Evolutionary conservation across 2,888 invertebrate genomes (phyloP).

Genomic region (Slavum lentiscoides): DNA sequence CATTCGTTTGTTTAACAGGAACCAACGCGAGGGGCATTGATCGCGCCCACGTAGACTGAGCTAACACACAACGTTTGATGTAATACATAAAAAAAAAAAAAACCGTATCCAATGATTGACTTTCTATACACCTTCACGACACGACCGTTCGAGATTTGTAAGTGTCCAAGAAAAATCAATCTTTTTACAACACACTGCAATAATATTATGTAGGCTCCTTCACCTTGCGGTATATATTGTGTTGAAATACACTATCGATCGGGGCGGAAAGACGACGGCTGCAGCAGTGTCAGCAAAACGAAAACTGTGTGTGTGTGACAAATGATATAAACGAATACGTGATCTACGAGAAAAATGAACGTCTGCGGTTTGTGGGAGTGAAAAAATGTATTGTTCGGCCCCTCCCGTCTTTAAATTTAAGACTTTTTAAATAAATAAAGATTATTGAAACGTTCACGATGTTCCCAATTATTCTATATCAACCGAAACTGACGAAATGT

Average conservation of each 20-base stretch:
- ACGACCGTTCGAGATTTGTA: not conserved
- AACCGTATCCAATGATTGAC: slow-evolving; percentile 15
- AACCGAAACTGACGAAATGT: not conserved
- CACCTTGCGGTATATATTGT: slow-evolving; percentile 1
- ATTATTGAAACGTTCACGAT: no score
- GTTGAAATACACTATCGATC: slow-evolving; percentile 31
- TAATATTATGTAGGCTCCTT: not conserved
- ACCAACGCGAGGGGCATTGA: slow-evolving; percentile 37
- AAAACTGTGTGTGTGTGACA: slow-evolving; percentile 4
- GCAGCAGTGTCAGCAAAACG: slow-evolving; percentile 20
- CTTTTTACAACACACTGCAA: slow-evolving; percentile 12
- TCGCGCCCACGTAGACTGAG: slow-evolving; percentile 33
- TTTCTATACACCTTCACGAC: not conserved
- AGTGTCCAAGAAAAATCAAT: slow-evolving; percentile 41
- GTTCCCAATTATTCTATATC: no score
- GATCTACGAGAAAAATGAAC: slow-evolving; percentile 10
- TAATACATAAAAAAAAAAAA: slow-evolving; percentile 11
- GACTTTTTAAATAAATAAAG: not conserved
- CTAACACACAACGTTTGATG: slow-evolving; percentile 24
- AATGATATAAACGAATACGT: slow-evolving; percentile 5
- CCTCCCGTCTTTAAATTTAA: not conserved
- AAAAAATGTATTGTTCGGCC: not conserved
- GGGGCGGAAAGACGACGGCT: not conserved
- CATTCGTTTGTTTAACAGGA: slow-evolving; percentile 45
- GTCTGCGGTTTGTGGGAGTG: not conserved